Base-by-base conservation (phyloP, 2,113 vertebrate genomes). In the Vimba vimba region DNA sequence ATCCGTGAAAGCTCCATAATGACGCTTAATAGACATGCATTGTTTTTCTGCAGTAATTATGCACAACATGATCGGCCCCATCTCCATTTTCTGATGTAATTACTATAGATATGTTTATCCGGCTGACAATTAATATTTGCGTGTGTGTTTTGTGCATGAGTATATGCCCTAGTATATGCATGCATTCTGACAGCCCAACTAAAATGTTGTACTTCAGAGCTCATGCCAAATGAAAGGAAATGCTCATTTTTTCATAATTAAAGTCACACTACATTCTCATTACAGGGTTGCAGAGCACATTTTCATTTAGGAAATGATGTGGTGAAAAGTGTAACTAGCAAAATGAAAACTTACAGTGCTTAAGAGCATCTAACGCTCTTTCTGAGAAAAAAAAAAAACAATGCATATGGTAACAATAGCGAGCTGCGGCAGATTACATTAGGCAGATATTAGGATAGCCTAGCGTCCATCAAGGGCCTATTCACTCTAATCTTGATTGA, bases 1-100 rank as follows among this genome's bases (percentile, higher is more conserved):
- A 93, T 92, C 89, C 91, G 87, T 93, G 92, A 91, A 93, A 93
- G 90, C 93, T 90, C 92, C 90, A 93, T 94, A 94, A 93, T 89
- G 93, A 93, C 87, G 86, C 93, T 93, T 94, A 95, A 95, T 94
- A 94, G 91, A 90, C 86, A 93, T 87, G 88, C 89, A 88, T 92
- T 93, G 91, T 93, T 93, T 94, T 84, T 91, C 92, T 89, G 90
- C 90, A 94, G 92, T 94, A 94, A 95, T 95, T 94, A 94, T 91
- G 91, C 91, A 90, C 89, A 92, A 94, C 93, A 94, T 93, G 92
- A 94, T 93, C 93, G 90, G 85, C 71, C 89, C 81, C 91, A 87
- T 92, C 88, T 91, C 87, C 88, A 91, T 87, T 92, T 93, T 91
- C 87, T 89, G 87, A 88, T 85, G 89, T 91, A 94, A 92, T 94